Percentiles rank a stretch among this genome's conserved stretches.
Evolutionary conservation across 2,797 vertebrate genomes (phyloP).

Genomic region (Parauchenoglanis punctatus): DNA sequence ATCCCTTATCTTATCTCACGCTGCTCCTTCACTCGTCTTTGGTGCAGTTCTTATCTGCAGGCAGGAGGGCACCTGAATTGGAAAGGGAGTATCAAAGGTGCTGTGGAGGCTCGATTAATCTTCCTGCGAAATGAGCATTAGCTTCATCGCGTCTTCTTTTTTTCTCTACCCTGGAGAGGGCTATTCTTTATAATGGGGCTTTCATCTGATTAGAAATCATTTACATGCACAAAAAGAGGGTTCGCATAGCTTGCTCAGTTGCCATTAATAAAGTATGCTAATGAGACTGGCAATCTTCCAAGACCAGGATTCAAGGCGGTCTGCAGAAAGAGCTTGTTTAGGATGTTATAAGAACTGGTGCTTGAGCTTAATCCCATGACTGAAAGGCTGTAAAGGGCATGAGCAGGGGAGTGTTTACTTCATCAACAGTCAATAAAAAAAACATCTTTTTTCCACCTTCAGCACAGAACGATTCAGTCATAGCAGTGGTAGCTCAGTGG

Average conservation of each 20-base stretch:
- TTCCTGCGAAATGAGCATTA: slow-evolving; percentile 52
- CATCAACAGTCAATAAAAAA: slow-evolving; percentile 4
- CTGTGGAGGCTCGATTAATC: slow-evolving; percentile 46
- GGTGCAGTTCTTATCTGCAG: slow-evolving; percentile 54
- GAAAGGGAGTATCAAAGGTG: slow-evolving; percentile 33
- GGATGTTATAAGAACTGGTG: background rate
- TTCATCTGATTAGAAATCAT: slow-evolving; percentile 52
- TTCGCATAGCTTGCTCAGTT: slow-evolving; percentile 33
- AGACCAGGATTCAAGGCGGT: slow-evolving; percentile 16
- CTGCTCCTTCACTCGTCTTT: slow-evolving; percentile 17
- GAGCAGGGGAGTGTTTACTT: background rate
- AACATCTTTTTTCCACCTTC: background rate
- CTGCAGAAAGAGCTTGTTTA: slow-evolving; percentile 10
- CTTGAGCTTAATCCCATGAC: background rate
- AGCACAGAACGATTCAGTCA: background rate
- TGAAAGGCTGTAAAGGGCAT: background rate
- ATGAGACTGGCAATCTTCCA: slow-evolving; percentile 38
- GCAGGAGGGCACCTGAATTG: slow-evolving; percentile 40
- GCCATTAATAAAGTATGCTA: slow-evolving; percentile 48
- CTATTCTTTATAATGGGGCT: slow-evolving; percentile 48
- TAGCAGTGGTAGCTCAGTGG: too few species aligned
- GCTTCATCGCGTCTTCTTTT: slow-evolving; percentile 40
- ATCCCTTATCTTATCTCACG: slow-evolving; percentile 54
- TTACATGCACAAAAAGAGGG: slow-evolving; percentile 43
- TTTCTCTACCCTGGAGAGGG: slow-evolving; percentile 31